Percentiles rank a stretch among this genome's conserved stretches.
These are phyloP conservation scores for Mormyrus hasselquistii DNA, from an alignment of 2,797 vertebrate genomes.

Conservation along the genomic window DNA sequence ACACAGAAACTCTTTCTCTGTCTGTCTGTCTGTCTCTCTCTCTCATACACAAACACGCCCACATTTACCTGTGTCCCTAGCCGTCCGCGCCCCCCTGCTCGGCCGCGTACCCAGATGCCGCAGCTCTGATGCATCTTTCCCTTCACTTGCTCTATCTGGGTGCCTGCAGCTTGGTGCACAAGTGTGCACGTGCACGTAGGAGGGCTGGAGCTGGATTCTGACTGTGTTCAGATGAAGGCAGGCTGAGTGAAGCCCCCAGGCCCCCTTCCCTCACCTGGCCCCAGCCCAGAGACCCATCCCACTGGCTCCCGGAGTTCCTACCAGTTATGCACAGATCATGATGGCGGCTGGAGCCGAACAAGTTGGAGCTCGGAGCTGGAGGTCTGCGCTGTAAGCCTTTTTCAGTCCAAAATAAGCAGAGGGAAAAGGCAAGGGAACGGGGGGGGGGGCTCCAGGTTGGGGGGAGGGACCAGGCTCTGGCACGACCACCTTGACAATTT, in stretches of 20 bases:
- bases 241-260: neutral
- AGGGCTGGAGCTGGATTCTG: neutral
- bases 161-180: neutral
- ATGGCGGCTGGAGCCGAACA: neutral
- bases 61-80: constrained; percentile 28
- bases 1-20: neutral
- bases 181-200: neutral
- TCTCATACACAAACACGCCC: neutral
- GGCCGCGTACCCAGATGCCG: neutral
- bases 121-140: neutral
- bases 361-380: neutral
- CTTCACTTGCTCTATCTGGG: neutral
- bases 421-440: neutral
- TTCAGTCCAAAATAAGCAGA: constrained; percentile 9
- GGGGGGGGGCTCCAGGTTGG: neutral
- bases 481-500: neutral
- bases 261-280: neutral
- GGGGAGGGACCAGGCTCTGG: neutral
- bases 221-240: neutral
- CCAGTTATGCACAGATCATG: neutral
- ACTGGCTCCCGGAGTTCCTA: neutral
- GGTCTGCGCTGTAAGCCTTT: constrained; percentile 18
- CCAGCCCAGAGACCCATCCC: neutral
- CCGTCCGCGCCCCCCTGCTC: neutral
- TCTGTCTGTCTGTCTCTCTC: no score